These are phyloP conservation scores for Gallinago media DNA, from an alignment of 2,113 vertebrate genomes.

Conservation along the genomic window DNA sequence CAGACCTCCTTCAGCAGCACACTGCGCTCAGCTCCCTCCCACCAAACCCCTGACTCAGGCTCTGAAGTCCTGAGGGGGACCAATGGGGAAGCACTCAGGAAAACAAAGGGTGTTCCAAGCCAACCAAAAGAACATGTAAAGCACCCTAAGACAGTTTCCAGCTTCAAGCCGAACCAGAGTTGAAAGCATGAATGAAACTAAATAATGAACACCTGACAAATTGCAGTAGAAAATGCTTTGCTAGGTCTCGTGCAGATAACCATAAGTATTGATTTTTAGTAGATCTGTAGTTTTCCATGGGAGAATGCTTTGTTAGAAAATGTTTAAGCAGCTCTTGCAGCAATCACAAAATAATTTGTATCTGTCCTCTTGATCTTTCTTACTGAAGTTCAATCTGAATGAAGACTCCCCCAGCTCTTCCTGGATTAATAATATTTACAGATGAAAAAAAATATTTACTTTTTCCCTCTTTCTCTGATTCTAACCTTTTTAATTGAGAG, in stretches of 20 bases:
- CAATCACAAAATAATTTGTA: neutral
- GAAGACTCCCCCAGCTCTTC: neutral
- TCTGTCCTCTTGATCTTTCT: neutral
- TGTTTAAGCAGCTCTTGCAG: constrained; percentile 10
- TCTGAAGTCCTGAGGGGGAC: neutral
- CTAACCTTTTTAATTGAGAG: constrained; percentile 24
- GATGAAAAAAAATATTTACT: constrained; percentile 4
- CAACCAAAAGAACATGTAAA: neutral
- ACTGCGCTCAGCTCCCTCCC: rapidly evolving
- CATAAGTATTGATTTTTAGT: neutral
- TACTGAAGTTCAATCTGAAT: neutral
- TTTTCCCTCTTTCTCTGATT: neutral
- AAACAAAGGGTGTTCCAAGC: neutral
- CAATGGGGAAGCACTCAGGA: neutral
- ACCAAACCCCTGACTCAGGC: neutral
- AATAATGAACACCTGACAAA: neutral
- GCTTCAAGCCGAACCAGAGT: neutral
- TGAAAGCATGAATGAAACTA: neutral
- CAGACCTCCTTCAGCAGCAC: neutral
- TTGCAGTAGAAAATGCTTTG: neutral
- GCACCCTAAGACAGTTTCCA: neutral
- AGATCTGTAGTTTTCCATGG: neutral
- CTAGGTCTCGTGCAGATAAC: neutral
- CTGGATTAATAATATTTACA: constrained; percentile 32
- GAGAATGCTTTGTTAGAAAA: constrained; percentile 5